Evolutionary conservation across 1,140 invertebrate species (phyloP).

Genomic region (Pseudobourletiella spinata): DNA sequence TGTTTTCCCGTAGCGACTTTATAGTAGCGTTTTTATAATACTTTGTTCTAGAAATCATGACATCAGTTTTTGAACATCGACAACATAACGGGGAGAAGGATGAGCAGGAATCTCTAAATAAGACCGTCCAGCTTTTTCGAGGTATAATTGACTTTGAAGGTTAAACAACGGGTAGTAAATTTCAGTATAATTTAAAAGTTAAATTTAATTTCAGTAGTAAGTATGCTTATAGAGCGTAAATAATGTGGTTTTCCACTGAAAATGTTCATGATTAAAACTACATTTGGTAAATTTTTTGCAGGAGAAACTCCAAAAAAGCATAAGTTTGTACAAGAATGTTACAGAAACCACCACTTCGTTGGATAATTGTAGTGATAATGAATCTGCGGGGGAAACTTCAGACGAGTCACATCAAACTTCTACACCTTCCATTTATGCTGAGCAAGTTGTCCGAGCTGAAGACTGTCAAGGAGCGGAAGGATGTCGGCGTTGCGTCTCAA

Average conservation of each 20-base stretch:
- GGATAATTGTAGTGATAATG: constrained; percentile 78
- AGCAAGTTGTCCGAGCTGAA: constrained; percentile 63
- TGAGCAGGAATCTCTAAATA: neutral
- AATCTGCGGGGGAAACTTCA: constrained; percentile 75
- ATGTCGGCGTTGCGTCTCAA: constrained; percentile 61
- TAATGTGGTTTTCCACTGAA: neutral
- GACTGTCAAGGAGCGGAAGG: constrained; percentile 51
- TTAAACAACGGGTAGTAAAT: neutral
- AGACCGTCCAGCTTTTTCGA: neutral
- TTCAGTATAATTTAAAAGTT: too few relatives aligned
- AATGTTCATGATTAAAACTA: neutral
- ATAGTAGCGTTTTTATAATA: too few relatives aligned
- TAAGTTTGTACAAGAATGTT: constrained; percentile 50
- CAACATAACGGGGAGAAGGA: neutral
- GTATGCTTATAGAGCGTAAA: neutral
- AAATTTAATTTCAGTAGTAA: too few relatives aligned
- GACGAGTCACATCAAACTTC: constrained; percentile 72
- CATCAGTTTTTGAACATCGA: neutral
- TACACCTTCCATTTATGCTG: constrained; percentile 71
- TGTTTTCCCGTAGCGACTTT: too few relatives aligned
- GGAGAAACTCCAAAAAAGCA: neutral
- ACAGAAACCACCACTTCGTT: constrained; percentile 66
- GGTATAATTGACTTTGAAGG: neutral
- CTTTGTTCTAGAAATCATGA: too few relatives aligned
- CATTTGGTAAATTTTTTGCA: neutral